phyloP scores from a whole-genome alignment of 1,140 invertebrate genomes.

The Drosophila navojoa region DNA sequence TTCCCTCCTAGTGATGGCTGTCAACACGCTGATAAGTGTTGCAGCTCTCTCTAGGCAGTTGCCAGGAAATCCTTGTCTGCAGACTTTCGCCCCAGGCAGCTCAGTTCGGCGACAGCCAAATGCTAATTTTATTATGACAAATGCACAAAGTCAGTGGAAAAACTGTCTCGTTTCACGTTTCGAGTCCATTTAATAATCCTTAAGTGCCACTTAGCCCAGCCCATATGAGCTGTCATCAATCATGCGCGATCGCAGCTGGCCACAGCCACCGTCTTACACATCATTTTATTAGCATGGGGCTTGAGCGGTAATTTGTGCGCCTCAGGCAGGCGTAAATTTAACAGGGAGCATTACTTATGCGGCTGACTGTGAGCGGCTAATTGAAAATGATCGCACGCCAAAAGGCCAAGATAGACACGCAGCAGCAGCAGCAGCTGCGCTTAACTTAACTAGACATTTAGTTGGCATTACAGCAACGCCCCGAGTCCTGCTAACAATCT shows the following conservation, averaged over 20 bases:
- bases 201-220: constrained; percentile 32
- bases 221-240: constrained; percentile 27
- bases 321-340: constrained; percentile 15
- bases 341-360: constrained; percentile 2
- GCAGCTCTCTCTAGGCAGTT: constrained; percentile 9
- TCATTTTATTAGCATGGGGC: not conserved
- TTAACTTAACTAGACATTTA: constrained; percentile 69
- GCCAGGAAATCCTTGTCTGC: constrained; percentile 14
- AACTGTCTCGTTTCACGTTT: constrained; percentile 17
- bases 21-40: constrained; percentile 68
- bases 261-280: constrained; percentile 61
- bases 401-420: constrained; percentile 1
- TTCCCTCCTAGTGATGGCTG: constrained; percentile 41
- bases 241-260: constrained; percentile 42
- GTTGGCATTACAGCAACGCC: constrained; percentile 62
- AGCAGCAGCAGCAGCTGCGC: constrained; percentile 9
- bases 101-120: constrained; percentile 48
- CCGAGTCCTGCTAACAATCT: constrained; percentile 27
- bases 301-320: constrained; percentile 13
- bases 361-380: constrained; percentile 37
- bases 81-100: not conserved
- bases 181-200: constrained; percentile 43
- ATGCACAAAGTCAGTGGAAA: constrained; percentile 51
- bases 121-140: constrained; percentile 77
- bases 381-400: constrained; percentile 66